Evolutionary conservation across 2,797 vertebrate species (phyloP).

Genomic region (Phrynocephalus guinanensis): DNA sequence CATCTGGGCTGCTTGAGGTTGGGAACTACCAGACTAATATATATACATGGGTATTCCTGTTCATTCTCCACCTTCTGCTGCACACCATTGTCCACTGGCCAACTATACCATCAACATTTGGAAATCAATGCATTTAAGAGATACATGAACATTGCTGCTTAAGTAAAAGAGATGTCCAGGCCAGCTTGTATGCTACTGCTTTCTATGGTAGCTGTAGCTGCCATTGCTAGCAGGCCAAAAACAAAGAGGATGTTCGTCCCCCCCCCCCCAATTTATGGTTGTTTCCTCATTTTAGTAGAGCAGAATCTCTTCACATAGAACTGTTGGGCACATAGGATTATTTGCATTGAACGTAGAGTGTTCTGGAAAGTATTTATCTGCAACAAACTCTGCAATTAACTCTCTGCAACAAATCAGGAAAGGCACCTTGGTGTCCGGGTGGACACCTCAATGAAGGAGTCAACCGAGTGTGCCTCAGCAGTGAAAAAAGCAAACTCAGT

Average conservation of each 20-base stretch:
- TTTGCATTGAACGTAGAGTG: conserved; percentile 4
- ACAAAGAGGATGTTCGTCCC: not conserved
- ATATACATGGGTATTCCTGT: not conserved
- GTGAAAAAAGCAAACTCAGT: no score
- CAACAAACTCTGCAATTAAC: no score
- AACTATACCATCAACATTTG: not conserved
- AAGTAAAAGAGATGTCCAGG: not conserved
- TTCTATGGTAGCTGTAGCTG: not conserved
- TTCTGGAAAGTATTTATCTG: not conserved
- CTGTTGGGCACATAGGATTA: not conserved
- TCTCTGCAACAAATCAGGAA: no score
- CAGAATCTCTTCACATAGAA: not conserved
- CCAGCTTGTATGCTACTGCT: not conserved
- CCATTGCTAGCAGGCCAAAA: not conserved
- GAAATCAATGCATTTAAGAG: not conserved
- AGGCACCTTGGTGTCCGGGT: no score
- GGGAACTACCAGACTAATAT: no score
- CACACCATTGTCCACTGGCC: not conserved
- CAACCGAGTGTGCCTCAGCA: no score
- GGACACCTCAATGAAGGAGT: no score
- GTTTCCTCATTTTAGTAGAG: not conserved
- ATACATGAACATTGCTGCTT: not conserved
- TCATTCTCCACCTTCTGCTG: not conserved
- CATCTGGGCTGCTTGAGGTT: not conserved
- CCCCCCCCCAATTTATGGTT: not conserved